phyloP scores from a whole-genome alignment of 2,888 invertebrate species.

The Epsilonema sp. region DNA sequence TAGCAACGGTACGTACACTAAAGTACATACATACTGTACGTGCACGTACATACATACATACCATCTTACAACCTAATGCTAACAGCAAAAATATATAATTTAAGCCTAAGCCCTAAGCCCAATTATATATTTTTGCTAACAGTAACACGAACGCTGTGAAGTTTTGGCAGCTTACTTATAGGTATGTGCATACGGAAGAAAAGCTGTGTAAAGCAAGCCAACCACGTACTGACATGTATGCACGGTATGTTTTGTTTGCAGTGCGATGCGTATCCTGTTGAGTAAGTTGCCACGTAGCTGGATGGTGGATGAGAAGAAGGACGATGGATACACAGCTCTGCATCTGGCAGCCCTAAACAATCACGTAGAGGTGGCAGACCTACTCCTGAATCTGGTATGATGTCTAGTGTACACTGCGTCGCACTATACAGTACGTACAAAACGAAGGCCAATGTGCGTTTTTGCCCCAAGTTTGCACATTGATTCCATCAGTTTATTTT shows the following conservation, averaged over 20 bases:
- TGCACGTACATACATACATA: too few species aligned
- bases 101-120: too few species aligned
- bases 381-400: slow-evolving; percentile 37
- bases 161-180: too few species aligned
- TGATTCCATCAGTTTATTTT: neutral
- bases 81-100: too few species aligned
- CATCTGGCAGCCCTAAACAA: slow-evolving; percentile 88
- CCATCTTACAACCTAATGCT: too few species aligned
- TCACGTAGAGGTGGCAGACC: slow-evolving; percentile 82
- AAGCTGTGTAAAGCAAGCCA: too few species aligned
- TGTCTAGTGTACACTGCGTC: neutral
- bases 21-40: too few species aligned
- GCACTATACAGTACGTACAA: neutral
- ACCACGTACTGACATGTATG: too few species aligned
- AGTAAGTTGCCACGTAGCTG: slow-evolving; percentile 78
- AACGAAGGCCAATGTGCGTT: slow-evolving; percentile 3
- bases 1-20: too few species aligned
- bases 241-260: slow-evolving; percentile 32
- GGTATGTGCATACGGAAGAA: too few species aligned
- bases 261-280: slow-evolving; percentile 84
- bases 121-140: too few species aligned
- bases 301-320: slow-evolving; percentile 96
- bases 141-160: too few species aligned
- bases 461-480: neutral
- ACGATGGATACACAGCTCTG: slow-evolving; percentile 87